A percentile compares a stretch with the other conserved stretches of the same genome.
Evolutionary conservation across 2,888 invertebrate species (phyloP).

Genomic region (Drosophila dives): DNA sequence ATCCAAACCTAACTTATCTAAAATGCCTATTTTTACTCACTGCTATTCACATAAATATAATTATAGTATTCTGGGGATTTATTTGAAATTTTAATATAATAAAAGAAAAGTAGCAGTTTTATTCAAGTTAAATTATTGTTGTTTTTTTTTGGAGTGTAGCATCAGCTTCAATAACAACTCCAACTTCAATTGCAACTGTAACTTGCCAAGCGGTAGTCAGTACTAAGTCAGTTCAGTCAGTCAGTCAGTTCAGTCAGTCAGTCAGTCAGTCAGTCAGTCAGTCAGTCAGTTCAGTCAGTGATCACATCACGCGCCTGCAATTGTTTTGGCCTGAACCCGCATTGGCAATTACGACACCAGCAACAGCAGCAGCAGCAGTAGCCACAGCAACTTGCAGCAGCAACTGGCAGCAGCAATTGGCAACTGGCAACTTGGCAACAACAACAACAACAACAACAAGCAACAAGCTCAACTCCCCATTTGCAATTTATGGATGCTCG

Average conservation of each 20-base stretch:
- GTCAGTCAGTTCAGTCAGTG: slow-evolving; percentile 49
- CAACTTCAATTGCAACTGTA: slow-evolving; percentile 6
- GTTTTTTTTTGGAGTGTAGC: not conserved
- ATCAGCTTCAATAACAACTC: slow-evolving; percentile 2
- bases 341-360: slow-evolving; percentile 81
- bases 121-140: accelerated
- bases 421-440: slow-evolving; percentile 48
- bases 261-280: slow-evolving; percentile 44
- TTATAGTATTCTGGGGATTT: too few relatives aligned
- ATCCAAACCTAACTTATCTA: not conserved
- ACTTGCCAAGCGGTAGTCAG: slow-evolving; percentile 19
- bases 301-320: slow-evolving; percentile 73
- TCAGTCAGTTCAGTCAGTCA: slow-evolving; percentile 45
- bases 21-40: not conserved
- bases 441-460: slow-evolving; percentile 73
- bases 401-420: slow-evolving; percentile 62
- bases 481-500: slow-evolving; percentile 75
- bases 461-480: slow-evolving; percentile 13
- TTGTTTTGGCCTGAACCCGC: slow-evolving; percentile 71
- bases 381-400: slow-evolving; percentile 46
- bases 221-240: slow-evolving; percentile 46
- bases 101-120: not conserved
- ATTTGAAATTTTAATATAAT: too few relatives aligned
- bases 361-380: slow-evolving; percentile 40
- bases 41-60: not conserved